phyloP scores from a whole-genome alignment of 1,140 invertebrate genomes.

The Physella acuta region DNA sequence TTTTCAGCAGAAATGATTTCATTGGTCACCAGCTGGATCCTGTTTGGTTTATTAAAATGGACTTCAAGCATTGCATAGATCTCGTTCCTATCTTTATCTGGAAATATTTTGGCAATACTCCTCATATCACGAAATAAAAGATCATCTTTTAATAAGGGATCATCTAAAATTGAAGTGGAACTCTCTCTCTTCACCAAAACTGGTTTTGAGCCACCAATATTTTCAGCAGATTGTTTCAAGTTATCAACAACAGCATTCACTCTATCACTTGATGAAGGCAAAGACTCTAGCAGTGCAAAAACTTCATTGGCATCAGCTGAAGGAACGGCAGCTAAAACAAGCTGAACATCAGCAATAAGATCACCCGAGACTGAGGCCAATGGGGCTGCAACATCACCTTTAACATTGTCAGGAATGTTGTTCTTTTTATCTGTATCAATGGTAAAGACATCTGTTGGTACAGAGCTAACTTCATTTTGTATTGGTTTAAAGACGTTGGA shows the following conservation, averaged over 20 bases:
- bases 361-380: too few relatives aligned
- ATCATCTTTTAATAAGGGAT: conserved; percentile 40
- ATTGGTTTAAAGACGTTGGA: too few relatives aligned
- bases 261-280: conserved; percentile 26
- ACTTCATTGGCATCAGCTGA: conserved; percentile 17
- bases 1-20: conserved; percentile 28
- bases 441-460: too few relatives aligned
- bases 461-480: too few relatives aligned
- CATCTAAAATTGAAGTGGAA: conserved; percentile 29
- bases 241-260: conserved; percentile 40
- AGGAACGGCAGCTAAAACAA: neutral
- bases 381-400: too few relatives aligned
- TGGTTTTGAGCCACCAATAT: conserved; percentile 15
- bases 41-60: conserved; percentile 46
- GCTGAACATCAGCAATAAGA: conserved; percentile 12
- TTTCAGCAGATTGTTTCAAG: conserved; percentile 25
- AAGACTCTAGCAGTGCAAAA: conserved; percentile 2
- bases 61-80: conserved; percentile 55
- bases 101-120: conserved; percentile 48
- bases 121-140: conserved; percentile 47
- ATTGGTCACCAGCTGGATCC: conserved; percentile 50
- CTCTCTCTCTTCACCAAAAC: conserved; percentile 23
- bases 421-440: too few relatives aligned
- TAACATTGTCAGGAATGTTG: too few relatives aligned
- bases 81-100: conserved; percentile 48